Base-by-base conservation (phyloP, 2,797 vertebrate genomes). In the Acanthurus lineatus region DNA sequence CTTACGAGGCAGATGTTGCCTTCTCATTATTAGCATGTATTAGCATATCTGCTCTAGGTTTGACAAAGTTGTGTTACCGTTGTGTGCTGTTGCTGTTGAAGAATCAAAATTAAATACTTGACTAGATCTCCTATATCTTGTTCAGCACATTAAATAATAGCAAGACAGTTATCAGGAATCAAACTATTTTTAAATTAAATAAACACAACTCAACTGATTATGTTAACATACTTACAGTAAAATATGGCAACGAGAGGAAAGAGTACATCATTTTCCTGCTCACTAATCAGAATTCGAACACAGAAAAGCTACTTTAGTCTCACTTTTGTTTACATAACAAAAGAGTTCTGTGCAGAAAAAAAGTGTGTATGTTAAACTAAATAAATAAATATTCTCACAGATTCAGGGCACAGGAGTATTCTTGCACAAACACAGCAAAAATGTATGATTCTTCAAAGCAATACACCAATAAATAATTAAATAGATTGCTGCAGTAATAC, bases 391-490 rank as follows among this genome's bases (percentile, higher is more conserved):
- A 76, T 73, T 87, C 67, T 69, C 64, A 69, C 65, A 74, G 59
- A 77, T 64, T 74, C 71, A n/a, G 56, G 64, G 57, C 77, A 76
- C 25, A 71, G 17, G 69, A 73, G 47, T 82, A 76, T 82, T 87
- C 71, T 59, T 80, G 75, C 75, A 79, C 66, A 77, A 73, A 67
- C 72, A 59, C 53, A 56, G 61, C 58, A 75, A 85, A 85, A 87
- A 61, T 73, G 79, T 68, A 76, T 57, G 60, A 62, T 82, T 78
- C 86, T 81, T 81, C 62, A 88, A 81, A 83, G 65, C 79, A 76
- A 80, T 66, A 66, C 45, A 74, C 44, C 40, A 19, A 88, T 91
- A 86, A 90, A 92, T 93, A 86, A 91, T 92, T 89, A 65, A 91
- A 79, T 58, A 89, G 69, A 79, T 69, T 70, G 69, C 73, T 83